Evolutionary conservation across 2,113 vertebrate species (phyloP), one percentile per base, ranked within the genome.

Genomic region (Aviceda subcristata): DNA sequence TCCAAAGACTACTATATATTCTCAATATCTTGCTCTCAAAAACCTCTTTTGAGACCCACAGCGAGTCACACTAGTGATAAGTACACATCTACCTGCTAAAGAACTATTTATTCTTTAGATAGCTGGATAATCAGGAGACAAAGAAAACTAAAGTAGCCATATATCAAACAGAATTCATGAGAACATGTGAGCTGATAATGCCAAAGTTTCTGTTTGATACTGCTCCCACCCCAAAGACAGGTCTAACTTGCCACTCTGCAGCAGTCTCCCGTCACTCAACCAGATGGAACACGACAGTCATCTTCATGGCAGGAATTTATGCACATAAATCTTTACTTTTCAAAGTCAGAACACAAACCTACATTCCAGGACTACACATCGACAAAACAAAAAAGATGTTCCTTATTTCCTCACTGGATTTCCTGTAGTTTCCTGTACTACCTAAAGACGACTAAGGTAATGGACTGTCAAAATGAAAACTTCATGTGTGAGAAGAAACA

Each of bases 11-110:
- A 38, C 34, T 27, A 3, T 4, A 48, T 6, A 12, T 20, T 69
- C 48, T 76, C 59, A 55, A 5, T 23, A 41, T 19, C 38, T 27
- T 63, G 46, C 18, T 59, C 32, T 64, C 38, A 76, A 57, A 36
- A 80, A 14, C 19, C 60, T 48, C 12, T 3, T 3, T n/a, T 15
- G 63, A 55, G 38, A 27, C 38, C 34, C 39, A 18, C 4, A 30
- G 34, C 1, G 0, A 46, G 53, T 13, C 21, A 6, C 4, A 13
- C 16, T 13, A 26, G 15, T 1, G 20, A 79, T 7, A 9, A 50
- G 9, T 7, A 39, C 5, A 75, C 12, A 6, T 2, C 9, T 1
- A 12, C 10, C 34, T 8, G 4, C 51, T 60, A 3, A 43, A 72
- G 56, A 71, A 6, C 23, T 21, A 3, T 41, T 16, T 21, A 3